Percentiles rank a stretch among this genome's conserved stretches.
Conservation (phyloP, 1,140 invertebrate genomes). For the Apis mellifera region DNA sequence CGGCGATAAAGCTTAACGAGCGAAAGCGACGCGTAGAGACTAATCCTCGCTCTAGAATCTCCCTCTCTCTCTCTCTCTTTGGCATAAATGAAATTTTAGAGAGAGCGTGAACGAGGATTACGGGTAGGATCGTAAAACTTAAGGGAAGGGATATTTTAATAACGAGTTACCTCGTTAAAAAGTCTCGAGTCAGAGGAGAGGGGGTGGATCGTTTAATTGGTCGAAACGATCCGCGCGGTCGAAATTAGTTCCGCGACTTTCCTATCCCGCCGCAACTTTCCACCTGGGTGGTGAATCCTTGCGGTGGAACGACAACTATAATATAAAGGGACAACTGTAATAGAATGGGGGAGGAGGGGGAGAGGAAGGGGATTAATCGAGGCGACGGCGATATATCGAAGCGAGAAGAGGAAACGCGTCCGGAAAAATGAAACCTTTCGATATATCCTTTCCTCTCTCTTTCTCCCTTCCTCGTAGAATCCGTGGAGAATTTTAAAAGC, state of each 20-base stretch:
- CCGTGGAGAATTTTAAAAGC: conserved; percentile 21
- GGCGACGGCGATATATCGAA: conserved; percentile 8
- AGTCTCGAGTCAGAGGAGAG: background rate
- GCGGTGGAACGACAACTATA: background rate
- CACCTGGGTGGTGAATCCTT: background rate
- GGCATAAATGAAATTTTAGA: conserved; percentile 26
- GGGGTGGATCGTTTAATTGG: background rate
- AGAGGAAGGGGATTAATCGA: conserved; percentile 17
- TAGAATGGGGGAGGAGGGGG: too few species aligned
- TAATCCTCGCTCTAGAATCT: background rate
- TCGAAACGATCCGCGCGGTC: background rate
- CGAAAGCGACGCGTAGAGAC: background rate
- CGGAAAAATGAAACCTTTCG: conserved; percentile 16
- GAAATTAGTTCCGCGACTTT: background rate
- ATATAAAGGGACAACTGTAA: background rate
- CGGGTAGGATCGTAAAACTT: background rate
- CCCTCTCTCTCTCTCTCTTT: too few species aligned
- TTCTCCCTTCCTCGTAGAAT: background rate
- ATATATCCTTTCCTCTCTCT: too few species aligned
- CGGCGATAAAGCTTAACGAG: conserved; percentile 44
- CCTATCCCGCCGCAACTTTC: background rate
- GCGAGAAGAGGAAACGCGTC: background rate
- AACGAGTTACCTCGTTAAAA: background rate
- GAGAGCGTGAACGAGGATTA: background rate
- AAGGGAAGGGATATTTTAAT: background rate